Evolutionary conservation across 1,140 invertebrate species (phyloP).

Genomic region (Philotrypesis tridentata): DNA sequence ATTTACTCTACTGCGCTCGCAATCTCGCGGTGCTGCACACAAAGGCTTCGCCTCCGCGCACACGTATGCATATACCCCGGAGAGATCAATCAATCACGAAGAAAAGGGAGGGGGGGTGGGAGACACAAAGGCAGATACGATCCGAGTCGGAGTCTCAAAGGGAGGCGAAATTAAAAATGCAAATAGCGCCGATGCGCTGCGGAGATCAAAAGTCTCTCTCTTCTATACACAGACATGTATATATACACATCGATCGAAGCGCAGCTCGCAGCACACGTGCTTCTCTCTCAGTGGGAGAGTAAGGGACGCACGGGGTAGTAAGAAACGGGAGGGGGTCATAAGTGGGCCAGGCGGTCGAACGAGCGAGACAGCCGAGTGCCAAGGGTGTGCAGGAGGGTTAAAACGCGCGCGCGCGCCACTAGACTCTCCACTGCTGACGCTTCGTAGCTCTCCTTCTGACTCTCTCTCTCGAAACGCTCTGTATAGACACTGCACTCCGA

Average conservation of each 20-base stretch:
- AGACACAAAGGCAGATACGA: not conserved
- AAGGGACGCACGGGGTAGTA: not conserved
- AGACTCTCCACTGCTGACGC: too few species aligned
- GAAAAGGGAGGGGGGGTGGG: too few species aligned
- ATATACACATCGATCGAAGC: slow-evolving; percentile 2
- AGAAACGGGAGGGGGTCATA: slow-evolving; percentile 59
- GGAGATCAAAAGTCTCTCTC: too few species aligned
- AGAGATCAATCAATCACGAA: not conserved
- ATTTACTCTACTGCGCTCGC: too few species aligned
- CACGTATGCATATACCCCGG: too few species aligned
- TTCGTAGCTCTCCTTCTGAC: not conserved
- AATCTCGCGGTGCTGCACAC: too few species aligned
- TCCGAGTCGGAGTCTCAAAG: not conserved
- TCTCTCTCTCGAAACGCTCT: too few species aligned
- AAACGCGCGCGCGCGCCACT: not conserved
- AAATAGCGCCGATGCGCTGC: not conserved
- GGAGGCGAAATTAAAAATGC: slow-evolving; percentile 28
- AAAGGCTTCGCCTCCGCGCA: too few species aligned
- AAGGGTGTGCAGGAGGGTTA: slow-evolving; percentile 25
- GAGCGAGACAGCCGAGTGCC: not conserved
- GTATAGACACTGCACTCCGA: not conserved
- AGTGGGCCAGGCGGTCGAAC: slow-evolving; percentile 67
- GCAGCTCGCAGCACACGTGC: not conserved
- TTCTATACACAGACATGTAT: too few species aligned
- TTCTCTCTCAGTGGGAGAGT: not conserved